Base-by-base conservation (phyloP, 2,113 vertebrate species). In the Ploceus nigricollis region DNA sequence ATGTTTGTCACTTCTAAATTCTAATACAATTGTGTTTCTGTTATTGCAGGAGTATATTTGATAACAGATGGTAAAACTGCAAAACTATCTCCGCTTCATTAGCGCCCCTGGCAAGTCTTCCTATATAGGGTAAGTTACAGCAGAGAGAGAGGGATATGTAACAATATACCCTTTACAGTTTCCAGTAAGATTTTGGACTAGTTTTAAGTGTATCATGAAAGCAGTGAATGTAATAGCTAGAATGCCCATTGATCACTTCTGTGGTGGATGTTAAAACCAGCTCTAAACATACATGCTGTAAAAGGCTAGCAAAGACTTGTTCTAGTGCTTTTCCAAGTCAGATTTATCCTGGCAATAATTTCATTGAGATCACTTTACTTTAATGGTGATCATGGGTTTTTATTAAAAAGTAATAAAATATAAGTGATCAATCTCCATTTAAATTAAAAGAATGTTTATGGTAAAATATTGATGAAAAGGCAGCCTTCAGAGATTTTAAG, bases 391-490 rank as follows among this genome's bases (percentile, higher is more conserved):
- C 76, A 90, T 58, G 79, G 3, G 7, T n/a, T 83, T 87, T 82
- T 81, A 95, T 76, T 88, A 88, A 93, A 82, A 97, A 88, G 94
- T 77, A 88, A 89, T 93, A 93, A 93, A 95, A 79, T 16, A 13
- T 33, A 73, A 78, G 65, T 54, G 31, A 94, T 86, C 61, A 76
- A 72, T 89, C 88, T 54, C 75, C 70, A 85, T 87, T 93, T 84
- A 87, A 96, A 90, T 90, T 44, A 86, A 88, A 81, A 95, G 11
- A 79, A 89, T 68, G n/a, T 33, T 93, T 94, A 87, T 54, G 69
- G 87, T 97, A 90, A 94, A 95, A 79, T 89, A 96, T 64, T 82
- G 85, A 96, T 94, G 92, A 88, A 94, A 94, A 95, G 48, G 68
- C 54, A 90, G 75, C 39, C 85, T 88, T 54, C 63, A 31, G 75